Base-by-base conservation (phyloP, 2,888 invertebrate genomes). In the Sisyra nigra region DNA sequence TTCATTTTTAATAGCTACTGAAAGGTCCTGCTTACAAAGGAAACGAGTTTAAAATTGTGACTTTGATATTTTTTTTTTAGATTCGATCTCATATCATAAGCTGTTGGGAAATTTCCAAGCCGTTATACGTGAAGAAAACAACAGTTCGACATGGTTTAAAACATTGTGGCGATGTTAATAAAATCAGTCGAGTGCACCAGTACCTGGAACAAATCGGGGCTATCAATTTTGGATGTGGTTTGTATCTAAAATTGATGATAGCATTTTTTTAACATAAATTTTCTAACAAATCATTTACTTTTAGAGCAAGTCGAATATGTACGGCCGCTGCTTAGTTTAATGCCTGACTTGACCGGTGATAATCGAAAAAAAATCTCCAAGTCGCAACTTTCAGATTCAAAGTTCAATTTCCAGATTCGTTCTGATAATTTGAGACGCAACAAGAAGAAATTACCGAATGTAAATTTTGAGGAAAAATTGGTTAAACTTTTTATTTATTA, bases 101-200 rank as follows among this genome's bases (percentile, higher is more conserved):
- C 39, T 58, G 59, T 46, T 76, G 75, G 75, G 55, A 59, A 34
- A 57, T 57, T 40, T 57, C 55, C 31, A 69, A 68, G 54, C 75
- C 75, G 8, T 56, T 55, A 15, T 76, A 74, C 55, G 56, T 74
- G 9, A 71, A 68, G 35, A 76, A 75, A 60, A 73, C 74, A 0
- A 61, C 68, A 1, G 68, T 70, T 7, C 56, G 74, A 41, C 58
- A 63, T 47, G 73, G 72, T 3, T 56, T 75, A 47, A 71, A 68
- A 55, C 69, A 71, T 51, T 72, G 72, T 54, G 75, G 75, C 1
- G 74, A 75, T 59, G 74, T 74, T 2, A 73, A 74, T 53, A 67
- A 68, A 50, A 71, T 76, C 45, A 69, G 73, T 9, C 59, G 71
- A 44, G 67, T 76, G 18, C 75, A 76, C 57, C 59, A 66, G 15